Evolutionary conservation across 2,113 vertebrate genomes (phyloP), one percentile per base, ranked within the genome.

Genomic region (Anhinga anhinga): DNA sequence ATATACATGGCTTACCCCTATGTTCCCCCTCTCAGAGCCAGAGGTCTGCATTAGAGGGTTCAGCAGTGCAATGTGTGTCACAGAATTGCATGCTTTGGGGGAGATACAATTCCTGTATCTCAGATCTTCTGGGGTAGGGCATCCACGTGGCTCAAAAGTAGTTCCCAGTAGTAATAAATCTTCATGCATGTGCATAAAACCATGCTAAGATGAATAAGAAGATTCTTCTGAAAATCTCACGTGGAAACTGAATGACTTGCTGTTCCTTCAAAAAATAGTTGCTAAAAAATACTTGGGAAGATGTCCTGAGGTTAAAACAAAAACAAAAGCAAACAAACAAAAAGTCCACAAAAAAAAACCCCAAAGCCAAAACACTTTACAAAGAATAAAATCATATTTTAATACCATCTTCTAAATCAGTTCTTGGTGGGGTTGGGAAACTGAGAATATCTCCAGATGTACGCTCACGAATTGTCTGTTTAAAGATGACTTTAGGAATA

Each of bases 331-430:
- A 42, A 42, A 42, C n/a, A n/a, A n/a, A n/a, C n/a, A n/a, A n/a
- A n/a, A n/a, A n/a, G n/a, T n/a, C n/a, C n/a, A 42, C 40, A 42
- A 42, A 63, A 76, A 89, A 90, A 42, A 67, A 5, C 22, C 50
- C 0, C 0, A n/a, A n/a, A n/a, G n/a, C n/a, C n/a, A n/a, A n/a
- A n/a, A n/a, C 38, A 67, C 36, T 84, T 94, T 36, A 22, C 8
- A 49, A 58, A 63, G 13, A 84, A 32, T 58, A 27, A 69, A 84
- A 55, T 82, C 13, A 47, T 22, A 44, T 67, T 86, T 83, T 62
- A 83, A 49, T 77, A 23, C 9, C 7, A 1, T 66, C 13, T 82
- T 70, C 22, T 69, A 50, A 94, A 67, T 4, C 10, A 49, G 6
- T 44, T 80, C 38, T 69, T 72, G 47, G 11, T 44, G 36, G 11